Base-by-base conservation (phyloP, 2,888 invertebrate genomes). In the Zaprionus obscuricornis region DNA sequence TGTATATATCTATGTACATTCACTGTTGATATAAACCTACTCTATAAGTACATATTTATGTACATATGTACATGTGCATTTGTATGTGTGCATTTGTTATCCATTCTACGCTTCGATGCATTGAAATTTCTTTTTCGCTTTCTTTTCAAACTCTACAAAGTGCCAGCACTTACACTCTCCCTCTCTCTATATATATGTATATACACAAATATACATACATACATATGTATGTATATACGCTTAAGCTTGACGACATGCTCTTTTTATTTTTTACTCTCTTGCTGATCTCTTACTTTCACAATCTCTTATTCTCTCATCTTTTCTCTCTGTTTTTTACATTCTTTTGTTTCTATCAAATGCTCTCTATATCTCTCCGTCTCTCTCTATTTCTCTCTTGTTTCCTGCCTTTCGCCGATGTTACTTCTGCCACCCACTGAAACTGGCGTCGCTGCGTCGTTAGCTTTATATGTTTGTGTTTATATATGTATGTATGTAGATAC, bases 111-210 rank as follows among this genome's bases (percentile, higher is more conserved):
- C 82, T 77, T 84, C 66, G 66, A 26, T 81, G 77, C 84, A 74
- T 81, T 78, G 70, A 84, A 78, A 78, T 78, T 78, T 78, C 82
- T 78, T 78, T 78, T 78, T 78, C 78, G 78, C 84, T 78, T 78
- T 78, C 78, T 84, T 84, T 78, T 78, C 78, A 74, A 77, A 67
- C 60, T 73, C 71, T 67, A 63, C 65, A 54, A 43, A 51, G 34
- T 43, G 18, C 3, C 45, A 55, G 42, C 46, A 59, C 55, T 63
- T 66, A 40, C 62, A 49, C 58, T 66, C 62, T 55, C 31, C 29
- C 47, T 29, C 46, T 55, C 51, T 29, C 31, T 10, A n/a, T n/a
- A n/a, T n/a, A n/a, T n/a, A n/a, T n/a, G n/a, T n/a, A n/a, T n/a
- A n/a, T n/a, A n/a, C n/a, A n/a, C n/a, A n/a, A n/a, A n/a, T n/a